Evolutionary conservation across 1,140 invertebrate species (phyloP).

Genomic region (Drosophila sulfurigaster): DNA sequence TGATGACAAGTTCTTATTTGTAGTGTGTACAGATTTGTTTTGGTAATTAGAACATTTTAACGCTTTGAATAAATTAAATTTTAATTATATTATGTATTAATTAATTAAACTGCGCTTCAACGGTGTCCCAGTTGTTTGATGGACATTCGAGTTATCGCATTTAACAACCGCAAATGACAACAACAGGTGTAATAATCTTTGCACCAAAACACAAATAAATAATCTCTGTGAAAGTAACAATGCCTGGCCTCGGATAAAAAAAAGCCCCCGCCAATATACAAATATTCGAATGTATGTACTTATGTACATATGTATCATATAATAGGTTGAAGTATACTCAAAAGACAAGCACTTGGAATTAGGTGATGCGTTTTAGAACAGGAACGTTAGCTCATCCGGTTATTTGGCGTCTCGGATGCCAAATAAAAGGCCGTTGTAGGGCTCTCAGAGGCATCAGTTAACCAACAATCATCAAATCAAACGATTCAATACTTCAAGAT

Average conservation of each 20-base stretch:
- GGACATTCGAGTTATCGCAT: conserved; percentile 5
- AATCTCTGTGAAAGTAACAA: conserved; percentile 15
- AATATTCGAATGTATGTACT: background rate
- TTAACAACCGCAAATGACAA: conserved; percentile 13
- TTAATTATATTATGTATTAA: conserved; percentile 2
- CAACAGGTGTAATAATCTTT: conserved; percentile 17
- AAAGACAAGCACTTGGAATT: conserved; percentile 20
- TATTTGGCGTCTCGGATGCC: conserved; percentile 2
- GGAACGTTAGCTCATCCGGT: conserved; percentile 17
- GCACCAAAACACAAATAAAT: background rate
- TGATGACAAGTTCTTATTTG: background rate
- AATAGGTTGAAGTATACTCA: conserved; percentile 15
- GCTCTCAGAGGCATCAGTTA: conserved; percentile 22
- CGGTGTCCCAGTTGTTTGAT: conserved; percentile 9
- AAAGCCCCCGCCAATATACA: conserved; percentile 16
- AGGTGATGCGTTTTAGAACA: conserved; percentile 20
- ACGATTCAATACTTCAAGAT: conserved; percentile 22
- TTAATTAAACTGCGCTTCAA: conserved; percentile 13
- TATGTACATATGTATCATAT: conserved; percentile 1
- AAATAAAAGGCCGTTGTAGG: conserved; percentile 29
- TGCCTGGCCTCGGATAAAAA: background rate
- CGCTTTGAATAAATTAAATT: background rate
- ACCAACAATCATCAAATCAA: background rate
- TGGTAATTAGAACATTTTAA: background rate
- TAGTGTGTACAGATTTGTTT: background rate